A percentile compares a stretch with the other conserved stretches of the same genome.
phyloP scores from a whole-genome alignment of 2,113 vertebrate genomes.

The Galemys pyrenaicus region DNA sequence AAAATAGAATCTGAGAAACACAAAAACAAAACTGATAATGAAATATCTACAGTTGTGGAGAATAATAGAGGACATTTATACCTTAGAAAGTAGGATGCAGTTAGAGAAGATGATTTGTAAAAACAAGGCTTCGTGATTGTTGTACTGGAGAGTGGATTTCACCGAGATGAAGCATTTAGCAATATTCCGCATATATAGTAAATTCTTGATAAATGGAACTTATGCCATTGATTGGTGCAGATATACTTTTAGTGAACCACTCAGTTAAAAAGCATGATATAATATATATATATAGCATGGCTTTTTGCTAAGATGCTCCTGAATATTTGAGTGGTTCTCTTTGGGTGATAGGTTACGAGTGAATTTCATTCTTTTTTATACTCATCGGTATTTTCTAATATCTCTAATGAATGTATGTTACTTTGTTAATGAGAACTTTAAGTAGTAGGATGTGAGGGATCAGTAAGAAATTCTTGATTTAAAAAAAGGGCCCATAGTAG shows the following conservation, averaged over 20 bases:
- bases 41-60: neutral
- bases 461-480: neutral
- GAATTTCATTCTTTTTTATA: neutral
- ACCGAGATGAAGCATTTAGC: neutral
- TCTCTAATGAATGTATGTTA: neutral
- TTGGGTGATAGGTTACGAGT: neutral
- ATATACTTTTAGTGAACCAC: neutral
- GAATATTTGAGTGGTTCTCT: neutral
- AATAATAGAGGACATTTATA: neutral
- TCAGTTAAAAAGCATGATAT: neutral
- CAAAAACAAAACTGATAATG: neutral
- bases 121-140: too few relatives aligned
- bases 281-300: neutral
- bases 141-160: neutral
- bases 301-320: neutral
- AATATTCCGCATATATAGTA: neutral
- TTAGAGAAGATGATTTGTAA: neutral
- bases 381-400: neutral
- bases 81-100: neutral
- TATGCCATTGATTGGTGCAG: neutral
- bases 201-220: neutral
- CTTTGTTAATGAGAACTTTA: conserved; percentile 12
- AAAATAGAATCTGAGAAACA: neutral
- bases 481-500: neutral
- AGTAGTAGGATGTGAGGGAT: neutral